Evolutionary conservation across 2,888 invertebrate genomes (phyloP).

Genomic region (Syrista parreyssii): DNA sequence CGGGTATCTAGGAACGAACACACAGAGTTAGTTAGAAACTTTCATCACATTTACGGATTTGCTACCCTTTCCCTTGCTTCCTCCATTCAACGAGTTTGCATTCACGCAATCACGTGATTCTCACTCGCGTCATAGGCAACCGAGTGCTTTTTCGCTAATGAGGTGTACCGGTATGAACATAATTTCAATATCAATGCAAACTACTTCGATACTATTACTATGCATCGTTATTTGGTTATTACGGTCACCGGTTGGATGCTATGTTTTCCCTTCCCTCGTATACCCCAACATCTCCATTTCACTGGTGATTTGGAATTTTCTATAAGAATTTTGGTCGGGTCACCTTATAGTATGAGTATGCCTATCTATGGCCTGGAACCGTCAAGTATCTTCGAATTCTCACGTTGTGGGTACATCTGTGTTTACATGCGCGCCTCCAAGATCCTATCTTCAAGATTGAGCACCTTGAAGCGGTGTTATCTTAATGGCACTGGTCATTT

Average conservation of each 20-base stretch:
- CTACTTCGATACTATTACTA: neutral
- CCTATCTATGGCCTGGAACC: neutral
- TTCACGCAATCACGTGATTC: neutral
- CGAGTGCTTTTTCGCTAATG: neutral
- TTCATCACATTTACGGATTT: conserved; percentile 1
- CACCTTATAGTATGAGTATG: neutral
- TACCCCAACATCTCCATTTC: neutral
- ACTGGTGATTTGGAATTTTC: neutral
- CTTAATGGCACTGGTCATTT: conserved; percentile 41
- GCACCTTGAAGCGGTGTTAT: conserved; percentile 29
- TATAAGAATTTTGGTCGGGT: neutral
- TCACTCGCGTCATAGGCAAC: neutral
- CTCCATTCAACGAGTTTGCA: neutral
- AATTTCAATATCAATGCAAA: neutral
- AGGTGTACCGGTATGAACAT: neutral
- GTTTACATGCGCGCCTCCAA: conserved; percentile 7
- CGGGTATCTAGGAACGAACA: neutral
- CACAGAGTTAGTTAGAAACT: neutral
- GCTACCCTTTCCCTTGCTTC: neutral
- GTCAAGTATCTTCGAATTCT: neutral
- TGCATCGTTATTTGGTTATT: neutral
- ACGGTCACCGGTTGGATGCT: neutral
- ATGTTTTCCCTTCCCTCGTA: neutral
- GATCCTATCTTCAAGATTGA: conserved; percentile 6
- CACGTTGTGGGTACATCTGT: conserved; percentile 1